Base-by-base conservation (phyloP, 1,140 invertebrate genomes). In the Drosophila sproati region DNA sequence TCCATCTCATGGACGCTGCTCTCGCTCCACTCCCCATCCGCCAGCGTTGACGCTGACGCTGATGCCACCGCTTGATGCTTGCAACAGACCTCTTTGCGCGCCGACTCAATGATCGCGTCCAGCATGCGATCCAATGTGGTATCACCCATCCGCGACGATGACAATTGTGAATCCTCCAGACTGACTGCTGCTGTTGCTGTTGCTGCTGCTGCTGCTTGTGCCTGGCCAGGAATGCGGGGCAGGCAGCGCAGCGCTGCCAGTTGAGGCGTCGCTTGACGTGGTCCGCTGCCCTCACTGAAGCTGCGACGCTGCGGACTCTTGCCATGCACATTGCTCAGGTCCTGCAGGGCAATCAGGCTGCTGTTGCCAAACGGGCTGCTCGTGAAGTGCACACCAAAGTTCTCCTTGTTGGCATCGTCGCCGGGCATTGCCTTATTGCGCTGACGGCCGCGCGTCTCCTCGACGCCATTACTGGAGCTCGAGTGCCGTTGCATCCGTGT, bases 81-180 rank as follows among this genome's bases (percentile, higher is more conserved):
- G 54, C 80, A 87, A 5, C 73, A 63, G 31, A 87, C 85, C 48
- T 92, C 91, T 64, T 92, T 92, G 3, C 85, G 60, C 1, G 92
- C 91, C 52, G 91, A 92, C 35, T 92, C 91, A 4, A 92, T 91
- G 8, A 92, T 92, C 32, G 92, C 92, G 54, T 92, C 92, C 47
- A 92, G 69, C 92, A 92, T 92, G 35, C 91, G 80, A 61, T 92
- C 92, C 45, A 92, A 48, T 4, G 91, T 92, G 39, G 86, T 92
- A 47, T 92, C 92, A 3, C 91, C 91, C 82, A 92, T 91, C 12
- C 89, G 79, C n/a, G 91, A 91, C 2, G 92, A 92, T 0, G 87
- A 91, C n/a, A 89, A 66, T 5, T 92, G 78, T 0, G 90, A 91
- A 2, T 91, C 87, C 57, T 92, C 91, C 0, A 78, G 69, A 5